Conservation (phyloP, 2,797 vertebrate genomes). For the Pangasius krempfi region DNA sequence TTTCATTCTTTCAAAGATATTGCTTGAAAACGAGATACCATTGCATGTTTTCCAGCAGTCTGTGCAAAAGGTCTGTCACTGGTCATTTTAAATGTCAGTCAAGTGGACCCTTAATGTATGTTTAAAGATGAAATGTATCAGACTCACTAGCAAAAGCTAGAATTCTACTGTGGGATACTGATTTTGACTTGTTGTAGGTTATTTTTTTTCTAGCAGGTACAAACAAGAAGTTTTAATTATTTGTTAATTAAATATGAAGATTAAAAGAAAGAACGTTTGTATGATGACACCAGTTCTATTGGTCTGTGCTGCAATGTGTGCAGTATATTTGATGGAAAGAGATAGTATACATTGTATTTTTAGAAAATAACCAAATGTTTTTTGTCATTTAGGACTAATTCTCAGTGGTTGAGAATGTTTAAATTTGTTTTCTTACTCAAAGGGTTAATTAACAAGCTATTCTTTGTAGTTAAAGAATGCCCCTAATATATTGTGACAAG, state of each 20-base stretch:
- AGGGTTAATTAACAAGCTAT: neutral
- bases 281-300: no score
- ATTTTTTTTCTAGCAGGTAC: neutral
- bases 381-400: neutral
- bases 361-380: neutral
- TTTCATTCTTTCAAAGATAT: neutral
- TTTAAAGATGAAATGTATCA: neutral
- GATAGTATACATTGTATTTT: neutral
- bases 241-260: neutral
- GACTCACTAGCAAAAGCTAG: neutral
- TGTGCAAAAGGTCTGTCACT: neutral
- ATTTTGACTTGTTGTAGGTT: neutral
- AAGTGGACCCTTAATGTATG: neutral
- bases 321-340: neutral
- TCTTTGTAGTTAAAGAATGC: neutral
- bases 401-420: neutral
- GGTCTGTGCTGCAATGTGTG: neutral
- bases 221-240: neutral
- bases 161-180: neutral
- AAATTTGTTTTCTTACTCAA: neutral
- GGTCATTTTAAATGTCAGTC: neutral
- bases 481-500: neutral
- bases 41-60: neutral
- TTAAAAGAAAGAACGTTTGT: no score
- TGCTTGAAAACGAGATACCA: neutral